Conservation (phyloP, 2,888 invertebrate genomes). For the Drosophila meridionalis region DNA sequence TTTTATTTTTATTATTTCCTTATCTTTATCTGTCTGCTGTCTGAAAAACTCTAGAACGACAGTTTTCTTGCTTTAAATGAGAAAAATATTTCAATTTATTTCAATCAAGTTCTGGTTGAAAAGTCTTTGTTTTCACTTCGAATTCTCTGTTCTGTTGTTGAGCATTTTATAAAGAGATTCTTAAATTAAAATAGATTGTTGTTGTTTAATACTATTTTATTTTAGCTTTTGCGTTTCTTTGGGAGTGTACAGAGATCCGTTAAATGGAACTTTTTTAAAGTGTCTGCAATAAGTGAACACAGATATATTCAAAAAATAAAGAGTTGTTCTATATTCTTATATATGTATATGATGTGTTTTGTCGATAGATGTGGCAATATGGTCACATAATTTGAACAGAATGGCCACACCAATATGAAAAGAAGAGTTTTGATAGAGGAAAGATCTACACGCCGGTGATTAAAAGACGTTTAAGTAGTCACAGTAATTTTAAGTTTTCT, state of each 20-base stretch:
- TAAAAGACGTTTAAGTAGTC: no score
- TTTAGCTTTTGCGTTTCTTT: not conserved
- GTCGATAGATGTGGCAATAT: no score
- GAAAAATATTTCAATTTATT: not conserved
- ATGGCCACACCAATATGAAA: no score
- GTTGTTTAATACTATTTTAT: not conserved
- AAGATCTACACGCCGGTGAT: no score
- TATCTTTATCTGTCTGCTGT: conserved; percentile 2
- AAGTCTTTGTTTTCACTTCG: not conserved
- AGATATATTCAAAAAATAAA: no score
- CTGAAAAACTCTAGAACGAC: not conserved
- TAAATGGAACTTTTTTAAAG: not conserved
- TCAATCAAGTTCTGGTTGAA: not conserved
- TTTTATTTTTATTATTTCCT: not conserved
- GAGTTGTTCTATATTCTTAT: no score
- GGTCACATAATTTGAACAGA: no score
- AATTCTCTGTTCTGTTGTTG: not conserved
- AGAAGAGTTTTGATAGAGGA: no score
- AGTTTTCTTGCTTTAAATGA: conserved; percentile 7
- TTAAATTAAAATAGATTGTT: not conserved
- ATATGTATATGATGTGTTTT: no score
- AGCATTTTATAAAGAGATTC: not conserved
- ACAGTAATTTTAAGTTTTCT: no score
- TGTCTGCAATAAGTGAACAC: not conserved
- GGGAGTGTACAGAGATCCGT: not conserved